Evolutionary conservation across 2,797 vertebrate species (phyloP), one percentile per base, ranked within the genome.

Genomic region (Alouatta caraya): DNA sequence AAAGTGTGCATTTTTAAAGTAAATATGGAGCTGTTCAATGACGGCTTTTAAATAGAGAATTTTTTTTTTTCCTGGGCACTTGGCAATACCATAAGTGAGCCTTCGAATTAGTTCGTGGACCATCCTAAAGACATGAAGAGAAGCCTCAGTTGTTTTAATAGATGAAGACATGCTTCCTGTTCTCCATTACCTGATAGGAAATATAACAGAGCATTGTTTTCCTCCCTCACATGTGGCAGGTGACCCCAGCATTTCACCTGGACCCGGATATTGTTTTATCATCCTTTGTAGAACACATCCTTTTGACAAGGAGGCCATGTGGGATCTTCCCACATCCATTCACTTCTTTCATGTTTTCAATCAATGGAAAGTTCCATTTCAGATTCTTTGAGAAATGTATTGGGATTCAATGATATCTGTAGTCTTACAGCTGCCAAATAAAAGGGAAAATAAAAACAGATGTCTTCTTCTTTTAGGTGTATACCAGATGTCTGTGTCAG

Each of bases 401-500:
- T 73, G 50, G 37, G 46, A 97, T 89, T 83, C 88, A 61, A 57
- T 79, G 88, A 96, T 96, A 94, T 95, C 90, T 94, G 61, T 96
- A 88, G 22, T 93, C 79, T 75, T 95, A 72, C n/a, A 94, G 80
- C 80, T 92, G 88, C 48, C 90, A 97, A 97, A 80, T 97, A 96
- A 83, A 96, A 97, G 24, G 28, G 64, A 75, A 96, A 97, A 96
- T 97, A 95, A 97, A 94, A 94, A 73, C 64, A 88, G 87, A 95
- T 96, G 19, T 57, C 67, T 97, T 91, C 80, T 78, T 80, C 83
- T 97, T 96, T 57, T 96, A 99, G 99, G 99, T 97, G 99, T 99
- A 72, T 99, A 99, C 91, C 97, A 99, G 98, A 99, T 99, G 99
- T 99, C 99, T 0, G 98, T 99, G 82, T 99, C 98, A 0, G 99